A percentile compares a stretch with the other conserved stretches of the same genome.
Evolutionary conservation across 2,888 invertebrate species (phyloP).

Genomic region (Tipula helvola): DNA sequence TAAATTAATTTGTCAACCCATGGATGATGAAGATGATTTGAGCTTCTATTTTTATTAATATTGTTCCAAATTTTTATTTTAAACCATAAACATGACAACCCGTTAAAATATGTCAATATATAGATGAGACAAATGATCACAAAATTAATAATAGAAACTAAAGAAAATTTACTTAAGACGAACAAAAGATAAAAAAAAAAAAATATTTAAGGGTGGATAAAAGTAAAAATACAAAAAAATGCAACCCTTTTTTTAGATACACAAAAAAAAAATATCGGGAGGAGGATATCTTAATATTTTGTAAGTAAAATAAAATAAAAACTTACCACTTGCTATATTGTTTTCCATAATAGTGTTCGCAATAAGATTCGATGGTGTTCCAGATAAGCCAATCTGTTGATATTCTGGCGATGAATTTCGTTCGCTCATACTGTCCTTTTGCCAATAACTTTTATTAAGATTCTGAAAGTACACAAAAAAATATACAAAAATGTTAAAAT

Average conservation of each 20-base stretch:
- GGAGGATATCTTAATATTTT: neutral
- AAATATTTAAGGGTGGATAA: neutral
- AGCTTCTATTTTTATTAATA: neutral
- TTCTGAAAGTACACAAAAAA: neutral
- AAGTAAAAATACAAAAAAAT: neutral
- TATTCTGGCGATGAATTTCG: neutral
- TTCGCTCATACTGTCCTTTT: neutral
- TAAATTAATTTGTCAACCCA: constrained; percentile 4
- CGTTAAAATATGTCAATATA: neutral
- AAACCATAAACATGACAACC: neutral
- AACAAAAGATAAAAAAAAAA: neutral
- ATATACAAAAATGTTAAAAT: too few relatives aligned
- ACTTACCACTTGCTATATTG: neutral
- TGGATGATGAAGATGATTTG: neutral
- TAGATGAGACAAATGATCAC: neutral
- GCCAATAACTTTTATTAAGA: neutral
- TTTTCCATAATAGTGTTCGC: neutral
- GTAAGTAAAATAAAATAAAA: neutral
- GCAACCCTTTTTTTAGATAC: neutral
- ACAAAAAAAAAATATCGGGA: neutral
- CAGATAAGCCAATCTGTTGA: neutral
- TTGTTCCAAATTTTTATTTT: neutral
- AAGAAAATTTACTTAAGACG: neutral
- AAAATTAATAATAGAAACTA: neutral
- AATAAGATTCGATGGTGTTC: neutral